Percentiles rank a stretch among this genome's conserved stretches.
These are phyloP conservation scores for Drosophila leonis DNA, from an alignment of 2,888 invertebrate species.

Conservation along the genomic window DNA sequence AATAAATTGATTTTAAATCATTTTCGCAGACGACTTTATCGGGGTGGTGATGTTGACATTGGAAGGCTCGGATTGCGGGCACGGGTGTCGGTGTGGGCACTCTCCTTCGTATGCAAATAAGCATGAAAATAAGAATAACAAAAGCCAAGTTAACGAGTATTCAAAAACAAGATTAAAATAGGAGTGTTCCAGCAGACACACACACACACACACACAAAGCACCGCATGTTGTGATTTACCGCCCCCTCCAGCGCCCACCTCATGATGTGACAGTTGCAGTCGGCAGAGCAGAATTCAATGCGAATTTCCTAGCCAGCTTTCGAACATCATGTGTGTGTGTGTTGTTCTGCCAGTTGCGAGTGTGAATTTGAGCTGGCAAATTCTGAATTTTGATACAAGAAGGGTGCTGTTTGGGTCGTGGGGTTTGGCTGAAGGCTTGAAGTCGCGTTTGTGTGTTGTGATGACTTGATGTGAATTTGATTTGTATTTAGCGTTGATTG, in stretches of 20 bases:
- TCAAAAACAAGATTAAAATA: constrained; percentile 82
- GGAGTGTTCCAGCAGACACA: constrained; percentile 62
- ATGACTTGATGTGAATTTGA: constrained; percentile 55
- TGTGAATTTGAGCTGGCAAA: constrained; percentile 52
- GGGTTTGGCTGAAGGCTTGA: constrained; percentile 10
- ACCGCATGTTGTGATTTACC: constrained; percentile 76
- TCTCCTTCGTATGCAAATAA: constrained; percentile 74
- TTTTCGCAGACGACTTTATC: constrained; percentile 69
- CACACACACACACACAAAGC: constrained; percentile 18
- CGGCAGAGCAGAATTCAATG: constrained; percentile 37
- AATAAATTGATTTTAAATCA: constrained; percentile 84
- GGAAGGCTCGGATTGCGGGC: not conserved
- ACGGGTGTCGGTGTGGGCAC: constrained; percentile 3
- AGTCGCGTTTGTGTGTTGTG: constrained; percentile 12
- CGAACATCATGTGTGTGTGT: constrained; percentile 35
- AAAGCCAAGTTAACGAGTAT: constrained; percentile 82
- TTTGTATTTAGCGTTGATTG: constrained; percentile 61
- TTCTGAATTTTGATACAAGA: constrained; percentile 56
- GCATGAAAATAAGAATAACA: constrained; percentile 81
- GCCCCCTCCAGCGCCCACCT: not conserved
- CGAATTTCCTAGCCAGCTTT: constrained; percentile 28
- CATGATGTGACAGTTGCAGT: constrained; percentile 63
- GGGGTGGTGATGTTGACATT: constrained; percentile 47
- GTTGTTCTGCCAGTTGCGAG: constrained; percentile 21
- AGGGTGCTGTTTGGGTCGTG: not conserved